phyloP scores from a whole-genome alignment of 2,797 vertebrate species.

The Erithacus rubecula region DNA sequence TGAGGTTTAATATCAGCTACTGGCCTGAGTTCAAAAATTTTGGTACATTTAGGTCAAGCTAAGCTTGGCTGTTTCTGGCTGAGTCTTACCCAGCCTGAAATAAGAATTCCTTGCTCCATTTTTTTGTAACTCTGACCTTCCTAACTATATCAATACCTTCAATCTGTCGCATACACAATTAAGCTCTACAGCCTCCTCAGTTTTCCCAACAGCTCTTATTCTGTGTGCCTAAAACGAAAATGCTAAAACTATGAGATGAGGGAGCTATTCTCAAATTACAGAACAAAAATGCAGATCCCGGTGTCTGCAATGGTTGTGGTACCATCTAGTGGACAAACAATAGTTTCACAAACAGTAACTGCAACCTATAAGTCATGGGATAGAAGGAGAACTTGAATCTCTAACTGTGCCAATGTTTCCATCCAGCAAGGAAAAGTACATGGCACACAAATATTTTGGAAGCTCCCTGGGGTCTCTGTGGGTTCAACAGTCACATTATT shows the following conservation, averaged over 20 bases:
- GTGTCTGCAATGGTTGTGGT: neutral
- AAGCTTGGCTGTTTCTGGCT: neutral
- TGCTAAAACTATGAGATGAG: neutral
- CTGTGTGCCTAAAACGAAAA: neutral
- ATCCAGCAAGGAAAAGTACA: neutral
- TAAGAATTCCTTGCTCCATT: neutral
- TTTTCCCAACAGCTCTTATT: neutral
- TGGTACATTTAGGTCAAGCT: neutral
- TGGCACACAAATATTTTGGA: neutral
- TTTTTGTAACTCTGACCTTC: neutral
- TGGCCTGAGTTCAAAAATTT: neutral
- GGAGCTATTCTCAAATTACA: neutral
- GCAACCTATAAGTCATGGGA: accelerated
- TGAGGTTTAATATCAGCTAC: neutral
- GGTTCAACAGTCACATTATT: neutral
- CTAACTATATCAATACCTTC: accelerated
- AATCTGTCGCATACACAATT: neutral
- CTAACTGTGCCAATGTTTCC: neutral
- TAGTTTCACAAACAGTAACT: neutral
- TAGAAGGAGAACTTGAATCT: neutral
- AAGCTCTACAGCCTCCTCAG: neutral
- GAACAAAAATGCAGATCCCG: neutral
- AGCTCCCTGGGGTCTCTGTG: neutral
- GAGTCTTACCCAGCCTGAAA: neutral
- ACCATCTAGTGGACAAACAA: conserved; percentile 63